phyloP scores from a whole-genome alignment of 2,888 invertebrate genomes.

The Xestia sexstrigata region DNA sequence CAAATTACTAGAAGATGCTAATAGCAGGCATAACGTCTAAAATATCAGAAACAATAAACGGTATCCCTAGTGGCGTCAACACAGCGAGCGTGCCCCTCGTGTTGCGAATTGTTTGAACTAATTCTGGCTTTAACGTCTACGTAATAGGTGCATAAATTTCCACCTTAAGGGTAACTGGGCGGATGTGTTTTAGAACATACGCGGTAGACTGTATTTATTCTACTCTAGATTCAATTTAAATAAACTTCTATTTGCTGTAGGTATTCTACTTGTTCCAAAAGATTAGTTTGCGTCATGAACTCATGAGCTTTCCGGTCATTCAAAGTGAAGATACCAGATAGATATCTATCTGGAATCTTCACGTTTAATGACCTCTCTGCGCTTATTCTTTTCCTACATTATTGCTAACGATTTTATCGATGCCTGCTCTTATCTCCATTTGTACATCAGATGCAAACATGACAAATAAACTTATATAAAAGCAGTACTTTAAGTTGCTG shows the following conservation, averaged over 20 bases:
- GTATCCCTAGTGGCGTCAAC: slow-evolving; percentile 51
- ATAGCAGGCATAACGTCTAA: slow-evolving; percentile 32
- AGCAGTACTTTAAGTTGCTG: slow-evolving; percentile 68
- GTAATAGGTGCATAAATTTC: slow-evolving; percentile 69
- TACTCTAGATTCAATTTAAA: slow-evolving; percentile 41
- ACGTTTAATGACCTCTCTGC: no score
- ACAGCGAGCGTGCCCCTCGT: slow-evolving; percentile 70
- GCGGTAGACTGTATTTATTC: slow-evolving; percentile 31
- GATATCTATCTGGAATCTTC: no score
- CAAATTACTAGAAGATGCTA: background rate
- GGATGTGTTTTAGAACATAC: slow-evolving; percentile 57
- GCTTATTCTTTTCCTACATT: slow-evolving; percentile 1
- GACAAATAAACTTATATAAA: slow-evolving; percentile 59
- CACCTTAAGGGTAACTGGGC: slow-evolving; percentile 59
- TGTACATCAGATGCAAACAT: slow-evolving; percentile 20
- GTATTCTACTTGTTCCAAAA: slow-evolving; percentile 19
- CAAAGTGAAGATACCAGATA: background rate
- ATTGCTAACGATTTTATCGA: slow-evolving; percentile 1
- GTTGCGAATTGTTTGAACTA: slow-evolving; percentile 81
- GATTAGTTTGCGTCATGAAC: slow-evolving; percentile 16
- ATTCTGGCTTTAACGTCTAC: slow-evolving; percentile 74
- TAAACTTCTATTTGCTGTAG: slow-evolving; percentile 32
- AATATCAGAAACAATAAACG: slow-evolving; percentile 54
- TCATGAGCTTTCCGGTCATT: slow-evolving; percentile 11
- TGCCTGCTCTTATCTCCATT: slow-evolving; percentile 11